These are phyloP conservation scores for Ctenodactylus gundi DNA, from an alignment of 2,113 vertebrate genomes.

Conservation along the genomic window DNA sequence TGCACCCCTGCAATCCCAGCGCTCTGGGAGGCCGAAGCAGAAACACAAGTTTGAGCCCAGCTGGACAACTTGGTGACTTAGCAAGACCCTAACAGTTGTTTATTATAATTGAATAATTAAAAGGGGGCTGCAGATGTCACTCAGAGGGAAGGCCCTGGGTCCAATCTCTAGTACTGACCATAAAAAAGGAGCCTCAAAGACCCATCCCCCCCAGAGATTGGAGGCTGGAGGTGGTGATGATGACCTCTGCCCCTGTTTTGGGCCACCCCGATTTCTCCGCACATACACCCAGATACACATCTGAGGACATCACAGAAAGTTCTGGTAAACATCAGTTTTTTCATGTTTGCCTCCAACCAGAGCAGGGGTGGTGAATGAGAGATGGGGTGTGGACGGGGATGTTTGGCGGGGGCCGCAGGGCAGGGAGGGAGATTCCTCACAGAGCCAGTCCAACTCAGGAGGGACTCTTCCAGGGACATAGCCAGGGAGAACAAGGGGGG, in stretches of 20 bases:
- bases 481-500: not conserved
- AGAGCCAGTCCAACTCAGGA: slow-evolving; percentile 44
- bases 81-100: too few relatives aligned
- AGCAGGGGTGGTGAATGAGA: not conserved
- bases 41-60: too few relatives aligned
- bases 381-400: too few relatives aligned
- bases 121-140: too few relatives aligned
- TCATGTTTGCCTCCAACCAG: slow-evolving; percentile 20
- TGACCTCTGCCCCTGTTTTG: not conserved
- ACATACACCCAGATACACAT: not conserved
- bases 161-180: too few relatives aligned
- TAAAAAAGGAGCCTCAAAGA: rapidly evolving
- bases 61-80: too few relatives aligned
- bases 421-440: not conserved
- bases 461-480: slow-evolving; percentile 58
- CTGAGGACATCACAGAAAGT: slow-evolving; percentile 34
- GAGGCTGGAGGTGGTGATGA: rapidly evolving
- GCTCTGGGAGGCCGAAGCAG: too few relatives aligned
- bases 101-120: too few relatives aligned
- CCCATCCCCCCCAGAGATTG: rapidly evolving
- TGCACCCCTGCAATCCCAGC: too few relatives aligned
- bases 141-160: too few relatives aligned
- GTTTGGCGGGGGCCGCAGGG: too few relatives aligned
- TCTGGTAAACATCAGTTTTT: slow-evolving; percentile 5
- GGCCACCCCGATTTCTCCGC: not conserved